Evolutionary conservation across 2,113 vertebrate species (phyloP).

Genomic region (Tetraodon nigroviridis): DNA sequence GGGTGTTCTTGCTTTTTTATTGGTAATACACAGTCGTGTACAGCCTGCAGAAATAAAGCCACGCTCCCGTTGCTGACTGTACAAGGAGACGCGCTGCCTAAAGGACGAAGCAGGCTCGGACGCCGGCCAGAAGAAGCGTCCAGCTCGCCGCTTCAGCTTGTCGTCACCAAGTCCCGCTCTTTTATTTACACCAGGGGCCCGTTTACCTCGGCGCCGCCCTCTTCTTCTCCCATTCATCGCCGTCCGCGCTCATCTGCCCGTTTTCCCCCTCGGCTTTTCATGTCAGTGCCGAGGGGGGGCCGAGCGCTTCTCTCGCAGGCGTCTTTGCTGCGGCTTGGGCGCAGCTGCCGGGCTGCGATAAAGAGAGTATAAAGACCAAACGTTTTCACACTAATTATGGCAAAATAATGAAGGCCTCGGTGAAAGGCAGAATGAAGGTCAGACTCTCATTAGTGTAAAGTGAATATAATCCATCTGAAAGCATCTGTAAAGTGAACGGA

Average conservation of each 20-base stretch:
- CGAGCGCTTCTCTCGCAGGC: constrained; percentile 38
- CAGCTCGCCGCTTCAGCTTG: constrained; percentile 16
- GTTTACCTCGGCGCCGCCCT: not conserved
- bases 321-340: constrained; percentile 34
- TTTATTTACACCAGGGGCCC: constrained; percentile 42
- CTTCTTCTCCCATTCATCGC: constrained; percentile 10
- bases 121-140: not conserved
- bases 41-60: not conserved
- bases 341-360: constrained; percentile 62
- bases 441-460: constrained; percentile 38
- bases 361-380: constrained; percentile 46
- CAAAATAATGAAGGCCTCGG: constrained; percentile 51
- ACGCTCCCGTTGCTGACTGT: not conserved
- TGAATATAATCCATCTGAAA: constrained; percentile 38
- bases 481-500: constrained; percentile 42
- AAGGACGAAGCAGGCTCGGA: not conserved
- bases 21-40: not conserved
- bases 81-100: not conserved
- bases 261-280: constrained; percentile 22
- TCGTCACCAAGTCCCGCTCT: constrained; percentile 27
- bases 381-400: constrained; percentile 64
- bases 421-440: constrained; percentile 53
- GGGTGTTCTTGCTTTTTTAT: no score
- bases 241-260: not conserved
- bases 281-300: constrained; percentile 30